Conservation (phyloP, 2,113 vertebrate genomes). For the Chloropsis hardwickii region DNA sequence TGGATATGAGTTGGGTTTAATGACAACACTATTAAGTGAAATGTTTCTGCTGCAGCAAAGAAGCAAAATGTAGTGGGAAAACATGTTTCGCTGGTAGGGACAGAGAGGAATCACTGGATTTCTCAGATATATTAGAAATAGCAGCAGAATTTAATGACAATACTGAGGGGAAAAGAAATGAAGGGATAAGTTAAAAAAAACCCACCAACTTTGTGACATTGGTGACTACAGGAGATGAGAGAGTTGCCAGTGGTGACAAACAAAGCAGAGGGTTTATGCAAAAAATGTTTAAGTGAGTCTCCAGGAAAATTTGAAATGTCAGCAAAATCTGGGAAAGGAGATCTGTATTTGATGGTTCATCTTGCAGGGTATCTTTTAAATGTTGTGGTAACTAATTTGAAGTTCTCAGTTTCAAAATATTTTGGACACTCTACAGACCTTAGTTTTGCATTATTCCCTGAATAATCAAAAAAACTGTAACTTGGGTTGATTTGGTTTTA, state of each 20-base stretch:
- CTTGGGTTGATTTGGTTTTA: background rate
- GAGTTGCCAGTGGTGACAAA: background rate
- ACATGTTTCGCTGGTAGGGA: slow-evolving; percentile 8
- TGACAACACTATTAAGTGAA: background rate
- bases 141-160: background rate
- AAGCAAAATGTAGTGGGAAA: background rate
- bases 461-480: background rate
- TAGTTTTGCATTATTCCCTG: background rate
- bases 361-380: background rate
- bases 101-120: background rate
- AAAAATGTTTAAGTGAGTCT: background rate
- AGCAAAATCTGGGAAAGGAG: background rate
- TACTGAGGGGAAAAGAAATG: background rate
- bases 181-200: background rate
- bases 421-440: background rate
- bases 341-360: background rate
- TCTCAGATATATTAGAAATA: background rate
- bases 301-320: background rate
- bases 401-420: background rate
- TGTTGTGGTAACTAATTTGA: background rate
- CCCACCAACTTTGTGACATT: background rate
- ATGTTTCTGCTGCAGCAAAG: background rate
- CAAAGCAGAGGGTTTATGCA: background rate
- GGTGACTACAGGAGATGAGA: background rate
- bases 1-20: background rate